Evolutionary conservation across 1,140 invertebrate species (phyloP).

Genomic region (Micrasema minimum): DNA sequence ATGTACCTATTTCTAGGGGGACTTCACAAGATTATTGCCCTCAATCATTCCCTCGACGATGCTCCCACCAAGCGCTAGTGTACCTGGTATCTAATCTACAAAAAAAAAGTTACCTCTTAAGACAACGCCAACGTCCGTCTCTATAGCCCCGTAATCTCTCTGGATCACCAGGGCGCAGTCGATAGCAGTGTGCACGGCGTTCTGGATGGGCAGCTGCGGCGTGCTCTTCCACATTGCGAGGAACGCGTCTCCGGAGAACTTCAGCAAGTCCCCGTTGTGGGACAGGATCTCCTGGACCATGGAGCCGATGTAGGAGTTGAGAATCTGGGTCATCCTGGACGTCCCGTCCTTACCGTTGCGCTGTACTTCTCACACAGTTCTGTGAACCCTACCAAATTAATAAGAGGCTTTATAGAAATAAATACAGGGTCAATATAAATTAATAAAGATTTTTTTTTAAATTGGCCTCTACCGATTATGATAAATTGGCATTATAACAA

Average conservation of each 20-base stretch:
- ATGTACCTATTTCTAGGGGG: too few relatives aligned
- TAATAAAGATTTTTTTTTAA: too few relatives aligned
- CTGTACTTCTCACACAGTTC: slow-evolving; percentile 73
- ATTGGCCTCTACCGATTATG: not conserved
- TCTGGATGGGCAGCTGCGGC: slow-evolving; percentile 65
- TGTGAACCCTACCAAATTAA: slow-evolving; percentile 71
- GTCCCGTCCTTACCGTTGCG: slow-evolving; percentile 70
- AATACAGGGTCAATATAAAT: too few relatives aligned
- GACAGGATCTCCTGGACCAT: slow-evolving; percentile 75
- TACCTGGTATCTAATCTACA: too few relatives aligned
- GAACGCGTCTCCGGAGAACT: slow-evolving; percentile 76
- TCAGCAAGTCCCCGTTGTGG: slow-evolving; percentile 73
- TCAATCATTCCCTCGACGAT: too few relatives aligned
- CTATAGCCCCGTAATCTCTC: slow-evolving; percentile 70
- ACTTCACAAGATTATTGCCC: too few relatives aligned
- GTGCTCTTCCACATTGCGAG: slow-evolving; percentile 71
- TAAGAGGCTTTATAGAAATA: not conserved
- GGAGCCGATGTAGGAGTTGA: slow-evolving; percentile 74
- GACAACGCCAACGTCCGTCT: slow-evolving; percentile 70
- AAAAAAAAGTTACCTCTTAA: slow-evolving; percentile 62
- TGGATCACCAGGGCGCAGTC: slow-evolving; percentile 73
- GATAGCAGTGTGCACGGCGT: slow-evolving; percentile 69
- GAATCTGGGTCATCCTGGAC: slow-evolving; percentile 70
- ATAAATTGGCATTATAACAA: not conserved
- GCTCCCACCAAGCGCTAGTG: too few relatives aligned